A percentile compares a stretch with the other conserved stretches of the same genome.
These are phyloP conservation scores for Euspilapteryx auroguttella DNA, from an alignment of 2,888 invertebrate genomes.

Conservation along the genomic window DNA sequence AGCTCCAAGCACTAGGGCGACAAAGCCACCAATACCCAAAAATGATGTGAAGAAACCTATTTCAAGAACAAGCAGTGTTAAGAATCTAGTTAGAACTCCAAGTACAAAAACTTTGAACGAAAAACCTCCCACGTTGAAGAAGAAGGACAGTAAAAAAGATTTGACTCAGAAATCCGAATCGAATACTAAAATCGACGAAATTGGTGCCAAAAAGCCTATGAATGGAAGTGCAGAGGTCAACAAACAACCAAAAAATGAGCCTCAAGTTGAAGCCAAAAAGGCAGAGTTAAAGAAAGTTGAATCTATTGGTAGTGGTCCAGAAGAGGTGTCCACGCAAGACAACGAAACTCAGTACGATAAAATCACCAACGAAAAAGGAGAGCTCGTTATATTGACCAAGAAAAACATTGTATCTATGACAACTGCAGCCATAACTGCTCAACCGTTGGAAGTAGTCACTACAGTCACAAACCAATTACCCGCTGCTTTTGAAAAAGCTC, in stretches of 20 bases:
- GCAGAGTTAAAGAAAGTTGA: slow-evolving; percentile 9
- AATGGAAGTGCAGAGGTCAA: slow-evolving; percentile 2
- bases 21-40: slow-evolving; percentile 29
- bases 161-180: slow-evolving; percentile 28
- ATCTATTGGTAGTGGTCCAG: slow-evolving; percentile 15
- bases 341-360: slow-evolving; percentile 52
- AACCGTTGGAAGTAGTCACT: slow-evolving; percentile 56
- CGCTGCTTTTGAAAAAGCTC: slow-evolving; percentile 44
- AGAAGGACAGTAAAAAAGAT: slow-evolving; percentile 30
- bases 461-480: slow-evolving; percentile 58
- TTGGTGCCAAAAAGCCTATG: slow-evolving; percentile 15
- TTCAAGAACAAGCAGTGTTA: slow-evolving; percentile 39
- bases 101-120: slow-evolving; percentile 40
- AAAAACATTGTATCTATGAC: slow-evolving; percentile 60
- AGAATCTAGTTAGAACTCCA: slow-evolving; percentile 35
- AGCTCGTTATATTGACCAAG: slow-evolving; percentile 45
- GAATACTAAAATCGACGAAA: slow-evolving; percentile 28
- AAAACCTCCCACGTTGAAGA: slow-evolving; percentile 32
- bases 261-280: slow-evolving; percentile 15
- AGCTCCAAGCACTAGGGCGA: slow-evolving; percentile 25
- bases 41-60: slow-evolving; percentile 35
- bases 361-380: slow-evolving; percentile 34
- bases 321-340: slow-evolving; percentile 36
- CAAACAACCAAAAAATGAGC: slow-evolving; percentile 9
- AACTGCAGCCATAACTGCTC: slow-evolving; percentile 59